Evolutionary conservation across 1,140 invertebrate genomes (phyloP).

Genomic region (Copidosoma floridanum): DNA sequence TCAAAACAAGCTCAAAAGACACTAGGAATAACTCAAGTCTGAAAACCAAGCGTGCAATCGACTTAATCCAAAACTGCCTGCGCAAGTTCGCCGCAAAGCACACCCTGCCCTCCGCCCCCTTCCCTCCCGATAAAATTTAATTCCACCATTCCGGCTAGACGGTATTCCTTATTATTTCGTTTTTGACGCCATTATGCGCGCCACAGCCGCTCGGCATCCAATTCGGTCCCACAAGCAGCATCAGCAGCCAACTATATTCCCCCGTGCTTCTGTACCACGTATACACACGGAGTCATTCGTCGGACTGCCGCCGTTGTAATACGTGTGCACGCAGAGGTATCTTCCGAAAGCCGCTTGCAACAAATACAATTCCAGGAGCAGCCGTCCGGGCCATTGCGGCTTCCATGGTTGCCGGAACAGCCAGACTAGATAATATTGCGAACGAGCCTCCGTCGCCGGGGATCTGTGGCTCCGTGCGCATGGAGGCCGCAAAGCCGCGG

Average conservation of each 20-base stretch:
- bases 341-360: constrained; percentile 38
- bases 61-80: constrained; percentile 10
- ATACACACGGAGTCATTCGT: background rate
- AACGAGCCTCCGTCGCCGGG: constrained; percentile 24
- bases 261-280: too few relatives aligned
- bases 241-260: too few relatives aligned
- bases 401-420: constrained; percentile 42
- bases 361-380: constrained; percentile 51
- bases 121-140: constrained; percentile 23
- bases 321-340: too few relatives aligned
- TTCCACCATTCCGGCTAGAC: background rate
- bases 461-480: background rate
- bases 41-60: background rate
- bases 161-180: constrained; percentile 18
- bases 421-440: constrained; percentile 54
- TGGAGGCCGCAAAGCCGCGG: constrained; percentile 51
- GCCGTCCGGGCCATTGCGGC: constrained; percentile 37
- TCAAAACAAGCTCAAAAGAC: too few relatives aligned
- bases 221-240: too few relatives aligned
- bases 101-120: background rate
- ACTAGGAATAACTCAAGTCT: too few relatives aligned
- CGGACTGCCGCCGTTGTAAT: too few relatives aligned
- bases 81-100: background rate
- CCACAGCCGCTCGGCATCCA: background rate
- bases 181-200: constrained; percentile 22